phyloP scores from a whole-genome alignment of 2,888 invertebrate genomes.

The Parnassius glacialis region DNA sequence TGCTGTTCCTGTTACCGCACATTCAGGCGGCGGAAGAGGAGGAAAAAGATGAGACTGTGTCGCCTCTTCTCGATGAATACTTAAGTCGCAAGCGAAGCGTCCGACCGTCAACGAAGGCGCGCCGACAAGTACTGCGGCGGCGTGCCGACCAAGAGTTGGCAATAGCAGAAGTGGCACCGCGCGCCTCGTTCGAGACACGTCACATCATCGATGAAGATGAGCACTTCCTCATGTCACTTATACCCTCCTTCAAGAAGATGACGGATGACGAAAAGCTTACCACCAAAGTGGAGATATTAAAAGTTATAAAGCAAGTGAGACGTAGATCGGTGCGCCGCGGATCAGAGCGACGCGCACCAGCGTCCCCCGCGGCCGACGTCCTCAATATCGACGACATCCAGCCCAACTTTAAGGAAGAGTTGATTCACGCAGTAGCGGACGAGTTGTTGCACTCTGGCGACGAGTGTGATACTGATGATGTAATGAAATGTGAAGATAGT shows the following conservation, averaged over 20 bases:
- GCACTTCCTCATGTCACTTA: slow-evolving; percentile 48
- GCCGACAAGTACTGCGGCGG: slow-evolving; percentile 2
- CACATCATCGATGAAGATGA: slow-evolving; percentile 40
- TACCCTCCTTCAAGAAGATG: slow-evolving; percentile 49
- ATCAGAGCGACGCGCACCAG: not conserved
- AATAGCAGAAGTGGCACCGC: not conserved
- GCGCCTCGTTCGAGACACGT: not conserved
- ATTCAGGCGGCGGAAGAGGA: slow-evolving; percentile 27
- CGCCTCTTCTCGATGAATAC: slow-evolving; percentile 6
- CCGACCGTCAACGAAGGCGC: not conserved
- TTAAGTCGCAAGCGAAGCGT: not conserved
- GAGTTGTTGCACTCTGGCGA: not conserved
- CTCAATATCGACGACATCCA: not conserved
- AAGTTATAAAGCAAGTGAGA: slow-evolving; percentile 40
- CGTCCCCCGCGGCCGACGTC: not conserved
- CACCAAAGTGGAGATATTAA: slow-evolving; percentile 50
- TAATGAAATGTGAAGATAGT: not conserved
- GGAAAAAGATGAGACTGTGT: slow-evolving; percentile 7
- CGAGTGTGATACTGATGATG: not conserved
- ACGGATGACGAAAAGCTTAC: slow-evolving; percentile 46
- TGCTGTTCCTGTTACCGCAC: slow-evolving; percentile 47
- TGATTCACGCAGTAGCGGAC: not conserved
- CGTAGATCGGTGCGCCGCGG: slow-evolving; percentile 9
- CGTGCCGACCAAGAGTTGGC: not conserved
- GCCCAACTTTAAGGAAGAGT: not conserved